These are phyloP conservation scores for Epizoanthus scotinus DNA, from an alignment of 92 coral and sea anemone genomes.

Conservation along the genomic window DNA sequence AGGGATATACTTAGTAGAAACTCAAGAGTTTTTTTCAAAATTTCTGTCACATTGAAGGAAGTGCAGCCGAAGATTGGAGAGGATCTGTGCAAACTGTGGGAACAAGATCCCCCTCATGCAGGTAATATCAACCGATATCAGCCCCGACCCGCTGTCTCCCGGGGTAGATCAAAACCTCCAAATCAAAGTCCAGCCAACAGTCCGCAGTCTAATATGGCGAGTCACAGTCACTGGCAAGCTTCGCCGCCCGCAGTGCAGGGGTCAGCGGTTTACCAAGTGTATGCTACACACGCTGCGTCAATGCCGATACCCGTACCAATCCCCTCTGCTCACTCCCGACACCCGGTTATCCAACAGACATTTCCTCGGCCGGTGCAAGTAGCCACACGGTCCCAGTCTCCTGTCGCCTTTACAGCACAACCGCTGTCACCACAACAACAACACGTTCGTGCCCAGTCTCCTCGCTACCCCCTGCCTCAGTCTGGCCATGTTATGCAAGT, in stretches of 20 bases:
- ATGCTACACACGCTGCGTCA: conserved; percentile 93
- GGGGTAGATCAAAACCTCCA: conserved; percentile 59
- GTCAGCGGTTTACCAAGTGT: conserved; percentile 75
- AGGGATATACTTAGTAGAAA: not conserved
- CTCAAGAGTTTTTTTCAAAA: not conserved
- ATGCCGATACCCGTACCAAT: conserved; percentile 98
- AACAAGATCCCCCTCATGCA: conserved; percentile 53
- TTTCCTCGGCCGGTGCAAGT: conserved; percentile 68
- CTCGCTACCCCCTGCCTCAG: conserved; percentile 19
- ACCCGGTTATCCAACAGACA: conserved; percentile 69
- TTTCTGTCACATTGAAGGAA: conserved; percentile 58
- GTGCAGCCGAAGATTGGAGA: conserved; percentile 92
- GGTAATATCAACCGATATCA: conserved; percentile 52
- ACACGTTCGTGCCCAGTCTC: conserved; percentile 31
- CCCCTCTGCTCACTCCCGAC: conserved; percentile 79
- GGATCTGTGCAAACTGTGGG: conserved; percentile 92
- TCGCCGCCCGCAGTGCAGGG: conserved; percentile 63
- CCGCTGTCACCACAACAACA: conserved; percentile 26
- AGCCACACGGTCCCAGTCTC: conserved; percentile 64
- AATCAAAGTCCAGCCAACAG: conserved; percentile 36
- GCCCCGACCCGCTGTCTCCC: conserved; percentile 30
- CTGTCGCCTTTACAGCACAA: conserved; percentile 57
- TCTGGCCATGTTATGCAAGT: conserved; percentile 32
- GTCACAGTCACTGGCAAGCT: conserved; percentile 74
- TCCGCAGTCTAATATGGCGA: conserved; percentile 44